Conservation (phyloP, 2,797 vertebrate genomes). For the Luscinia luscinia region DNA sequence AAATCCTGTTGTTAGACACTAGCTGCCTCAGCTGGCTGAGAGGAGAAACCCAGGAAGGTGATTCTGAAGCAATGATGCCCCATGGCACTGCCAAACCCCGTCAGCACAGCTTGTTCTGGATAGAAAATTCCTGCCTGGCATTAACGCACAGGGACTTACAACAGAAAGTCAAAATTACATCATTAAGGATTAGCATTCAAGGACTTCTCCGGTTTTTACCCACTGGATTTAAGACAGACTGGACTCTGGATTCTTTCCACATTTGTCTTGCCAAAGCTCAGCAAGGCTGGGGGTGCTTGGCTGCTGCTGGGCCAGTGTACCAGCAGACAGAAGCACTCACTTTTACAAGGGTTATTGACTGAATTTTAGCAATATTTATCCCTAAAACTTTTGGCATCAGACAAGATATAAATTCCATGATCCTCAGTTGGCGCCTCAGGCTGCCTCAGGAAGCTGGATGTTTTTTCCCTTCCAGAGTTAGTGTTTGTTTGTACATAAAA, state of each 20-base stretch:
- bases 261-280: neutral
- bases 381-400: neutral
- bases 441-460: neutral
- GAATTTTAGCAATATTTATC: neutral
- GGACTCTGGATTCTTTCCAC: neutral
- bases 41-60: neutral
- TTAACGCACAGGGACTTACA: rapidly evolving
- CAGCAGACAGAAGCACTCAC: neutral
- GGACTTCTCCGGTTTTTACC: neutral
- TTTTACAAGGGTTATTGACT: neutral
- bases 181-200: neutral
- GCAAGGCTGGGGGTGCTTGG: neutral
- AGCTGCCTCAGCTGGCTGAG: neutral
- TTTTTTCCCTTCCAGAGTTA: neutral
- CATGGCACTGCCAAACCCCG: rapidly evolving
- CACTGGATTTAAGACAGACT: neutral
- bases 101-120: neutral
- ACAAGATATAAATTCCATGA: neutral
- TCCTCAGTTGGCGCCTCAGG: neutral
- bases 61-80: neutral
- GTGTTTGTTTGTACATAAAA: constrained; percentile 28
- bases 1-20: neutral
- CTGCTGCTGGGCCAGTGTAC: neutral
- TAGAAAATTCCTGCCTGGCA: neutral
- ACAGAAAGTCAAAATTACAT: neutral